Evolutionary conservation across 2,797 vertebrate genomes (phyloP).

Genomic region (Odontamblyopus lacepedii): DNA sequence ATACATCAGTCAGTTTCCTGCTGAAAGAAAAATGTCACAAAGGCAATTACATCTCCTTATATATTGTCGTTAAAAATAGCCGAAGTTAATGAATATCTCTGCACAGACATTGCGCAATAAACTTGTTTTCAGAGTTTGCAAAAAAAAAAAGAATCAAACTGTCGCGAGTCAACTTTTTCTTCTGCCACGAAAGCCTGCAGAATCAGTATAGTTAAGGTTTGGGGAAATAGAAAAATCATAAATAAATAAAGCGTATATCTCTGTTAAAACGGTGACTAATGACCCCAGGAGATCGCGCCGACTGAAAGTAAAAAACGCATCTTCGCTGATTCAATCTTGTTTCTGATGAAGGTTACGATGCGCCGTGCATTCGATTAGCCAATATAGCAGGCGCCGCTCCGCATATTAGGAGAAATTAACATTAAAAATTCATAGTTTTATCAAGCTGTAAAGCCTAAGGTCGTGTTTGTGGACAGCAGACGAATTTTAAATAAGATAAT

Average conservation of each 20-base stretch:
- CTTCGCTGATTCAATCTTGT: constrained; percentile 30
- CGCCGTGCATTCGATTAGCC: constrained; percentile 9
- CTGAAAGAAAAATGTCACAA: no score
- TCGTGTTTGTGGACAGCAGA: constrained; percentile 2
- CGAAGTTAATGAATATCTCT: not conserved
- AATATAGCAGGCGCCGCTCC: constrained; percentile 9
- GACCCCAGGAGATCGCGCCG: constrained; percentile 43
- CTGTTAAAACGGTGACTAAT: constrained; percentile 44
- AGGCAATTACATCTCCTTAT: no score
- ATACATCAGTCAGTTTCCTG: no score
- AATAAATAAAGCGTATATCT: constrained; percentile 57
- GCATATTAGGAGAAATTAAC: constrained; percentile 18
- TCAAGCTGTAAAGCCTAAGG: not conserved
- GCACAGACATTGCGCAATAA: no score
- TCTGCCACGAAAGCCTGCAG: constrained; percentile 4
- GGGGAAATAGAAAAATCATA: constrained; percentile 30
- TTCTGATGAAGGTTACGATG: constrained; percentile 6
- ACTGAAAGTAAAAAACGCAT: constrained; percentile 47
- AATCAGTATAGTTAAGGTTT: constrained; percentile 39
- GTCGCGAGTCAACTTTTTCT: not conserved
- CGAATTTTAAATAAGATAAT: not conserved
- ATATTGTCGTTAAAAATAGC: no score
- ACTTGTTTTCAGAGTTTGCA: no score
- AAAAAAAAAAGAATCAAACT: no score
- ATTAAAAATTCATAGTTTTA: constrained; percentile 19